phyloP scores from a whole-genome alignment of 2,888 invertebrate genomes.

The Schizaphis graminum region DNA sequence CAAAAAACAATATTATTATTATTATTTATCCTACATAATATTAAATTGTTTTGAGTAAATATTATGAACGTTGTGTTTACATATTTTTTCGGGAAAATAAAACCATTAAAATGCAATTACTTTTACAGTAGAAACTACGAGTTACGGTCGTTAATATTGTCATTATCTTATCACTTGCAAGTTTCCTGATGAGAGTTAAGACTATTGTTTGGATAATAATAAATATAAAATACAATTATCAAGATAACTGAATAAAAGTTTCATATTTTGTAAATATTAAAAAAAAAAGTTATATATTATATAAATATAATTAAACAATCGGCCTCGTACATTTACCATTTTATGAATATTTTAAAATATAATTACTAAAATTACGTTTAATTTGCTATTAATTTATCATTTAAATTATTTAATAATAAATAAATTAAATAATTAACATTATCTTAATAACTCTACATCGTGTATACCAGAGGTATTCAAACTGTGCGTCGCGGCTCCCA shows the following conservation, averaged over 20 bases:
- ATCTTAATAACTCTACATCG: neutral
- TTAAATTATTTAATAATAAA: neutral
- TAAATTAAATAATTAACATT: neutral
- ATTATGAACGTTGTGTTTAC: neutral
- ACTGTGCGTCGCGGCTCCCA: too few species aligned
- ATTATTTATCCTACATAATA: neutral
- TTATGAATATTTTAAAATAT: neutral
- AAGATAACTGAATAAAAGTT: neutral
- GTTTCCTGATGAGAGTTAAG: neutral
- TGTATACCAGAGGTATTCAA: too few species aligned
- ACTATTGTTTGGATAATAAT: neutral
- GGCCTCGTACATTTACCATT: neutral
- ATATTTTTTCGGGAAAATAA: neutral
- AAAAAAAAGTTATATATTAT: neutral
- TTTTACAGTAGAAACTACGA: neutral
- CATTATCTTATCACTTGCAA: neutral
- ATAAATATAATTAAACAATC: neutral
- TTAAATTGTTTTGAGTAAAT: neutral
- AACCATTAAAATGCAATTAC: neutral
- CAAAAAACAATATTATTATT: neutral
- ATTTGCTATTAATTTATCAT: neutral
- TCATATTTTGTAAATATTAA: neutral
- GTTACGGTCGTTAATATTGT: neutral
- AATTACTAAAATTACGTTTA: neutral
- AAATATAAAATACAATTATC: neutral